Evolutionary conservation across 2,797 vertebrate species (phyloP).

Genomic region (Acanthurus leucopareius): DNA sequence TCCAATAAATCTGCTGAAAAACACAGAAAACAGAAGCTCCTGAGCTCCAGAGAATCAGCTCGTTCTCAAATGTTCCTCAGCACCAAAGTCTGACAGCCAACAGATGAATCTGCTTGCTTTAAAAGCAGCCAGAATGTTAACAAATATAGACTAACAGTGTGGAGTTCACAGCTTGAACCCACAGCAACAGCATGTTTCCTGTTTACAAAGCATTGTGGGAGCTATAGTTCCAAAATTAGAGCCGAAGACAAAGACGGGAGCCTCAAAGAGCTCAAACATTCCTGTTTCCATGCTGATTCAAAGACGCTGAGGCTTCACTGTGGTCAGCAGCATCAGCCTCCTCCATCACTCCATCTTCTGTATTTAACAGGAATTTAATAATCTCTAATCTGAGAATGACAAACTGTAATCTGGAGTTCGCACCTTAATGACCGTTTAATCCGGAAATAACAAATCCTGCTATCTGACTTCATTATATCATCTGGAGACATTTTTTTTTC

Average conservation of each 20-base stretch:
- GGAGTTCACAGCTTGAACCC: too few species aligned
- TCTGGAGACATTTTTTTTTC: conserved; percentile 12
- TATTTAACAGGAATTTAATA: conserved; percentile 30
- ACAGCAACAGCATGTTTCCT: neutral
- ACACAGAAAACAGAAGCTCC: too few species aligned
- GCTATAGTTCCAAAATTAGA: too few species aligned
- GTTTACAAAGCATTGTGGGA: neutral
- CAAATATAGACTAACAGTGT: neutral
- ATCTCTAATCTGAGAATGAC: conserved; percentile 31
- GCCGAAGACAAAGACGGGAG: too few species aligned
- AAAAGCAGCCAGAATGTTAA: neutral
- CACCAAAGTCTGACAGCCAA: neutral
- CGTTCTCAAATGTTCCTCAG: too few species aligned
- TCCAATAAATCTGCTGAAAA: too few species aligned
- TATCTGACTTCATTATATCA: conserved; percentile 28
- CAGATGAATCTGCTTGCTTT: neutral
- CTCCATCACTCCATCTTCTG: neutral
- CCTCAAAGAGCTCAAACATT: too few species aligned
- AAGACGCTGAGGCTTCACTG: too few species aligned
- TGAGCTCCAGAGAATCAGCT: too few species aligned
- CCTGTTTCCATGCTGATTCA: too few species aligned
- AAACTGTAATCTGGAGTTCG: conserved; percentile 33
- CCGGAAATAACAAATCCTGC: conserved; percentile 29
- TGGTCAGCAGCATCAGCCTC: too few species aligned
- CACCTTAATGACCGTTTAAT: conserved; percentile 50